A percentile compares a stretch with the other conserved stretches of the same genome.
phyloP scores from a whole-genome alignment of 1,140 invertebrate genomes.

The Magallana gigas region DNA sequence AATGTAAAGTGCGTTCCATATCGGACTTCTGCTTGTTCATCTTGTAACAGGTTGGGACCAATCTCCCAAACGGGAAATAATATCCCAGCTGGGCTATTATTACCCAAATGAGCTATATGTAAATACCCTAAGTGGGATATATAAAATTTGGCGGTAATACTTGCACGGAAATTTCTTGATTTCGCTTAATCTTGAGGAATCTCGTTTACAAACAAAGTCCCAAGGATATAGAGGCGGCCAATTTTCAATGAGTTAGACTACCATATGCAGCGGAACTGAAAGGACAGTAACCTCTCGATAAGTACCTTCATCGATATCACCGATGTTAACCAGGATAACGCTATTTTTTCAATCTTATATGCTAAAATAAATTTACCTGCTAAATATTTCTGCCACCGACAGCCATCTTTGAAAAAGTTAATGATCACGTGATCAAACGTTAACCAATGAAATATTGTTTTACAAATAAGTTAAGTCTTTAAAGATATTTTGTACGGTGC shows the following conservation, averaged over 20 bases:
- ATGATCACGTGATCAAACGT: neutral
- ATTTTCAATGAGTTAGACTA: neutral
- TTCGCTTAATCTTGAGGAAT: constrained; percentile 24
- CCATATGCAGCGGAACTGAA: neutral
- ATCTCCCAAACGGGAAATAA: constrained; percentile 32
- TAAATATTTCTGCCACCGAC: neutral
- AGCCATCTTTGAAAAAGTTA: neutral
- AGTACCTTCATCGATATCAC: neutral
- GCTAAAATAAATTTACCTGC: neutral
- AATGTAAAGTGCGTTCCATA: too few relatives aligned
- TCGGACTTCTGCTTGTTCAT: too few relatives aligned
- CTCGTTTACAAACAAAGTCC: neutral
- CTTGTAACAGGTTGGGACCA: constrained; percentile 19
- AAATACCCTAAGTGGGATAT: constrained; percentile 24
- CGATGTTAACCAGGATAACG: neutral
- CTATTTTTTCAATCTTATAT: neutral
- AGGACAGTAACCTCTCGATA: neutral
- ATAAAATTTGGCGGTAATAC: neutral
- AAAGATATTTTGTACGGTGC: neutral
- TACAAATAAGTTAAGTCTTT: too few relatives aligned
- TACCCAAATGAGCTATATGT: constrained; percentile 21
- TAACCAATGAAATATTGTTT: neutral
- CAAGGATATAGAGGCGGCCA: constrained; percentile 24
- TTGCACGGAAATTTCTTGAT: constrained; percentile 25
- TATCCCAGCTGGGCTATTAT: constrained; percentile 14